phyloP scores from a whole-genome alignment of 2,797 vertebrate species.

The Moxostoma hubbsi region DNA sequence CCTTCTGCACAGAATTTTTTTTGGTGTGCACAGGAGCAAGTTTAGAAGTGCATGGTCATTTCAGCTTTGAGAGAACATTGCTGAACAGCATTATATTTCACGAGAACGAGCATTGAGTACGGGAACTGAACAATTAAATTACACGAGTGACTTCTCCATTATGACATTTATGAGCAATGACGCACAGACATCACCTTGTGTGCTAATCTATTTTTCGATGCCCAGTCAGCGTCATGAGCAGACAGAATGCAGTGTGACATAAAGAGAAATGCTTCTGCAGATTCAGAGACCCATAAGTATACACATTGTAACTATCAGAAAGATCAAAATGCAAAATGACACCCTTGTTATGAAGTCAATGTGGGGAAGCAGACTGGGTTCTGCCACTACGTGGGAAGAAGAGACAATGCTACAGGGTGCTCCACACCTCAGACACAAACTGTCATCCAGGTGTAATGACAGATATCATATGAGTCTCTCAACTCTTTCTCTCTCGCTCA shows the following conservation, averaged over 20 bases:
- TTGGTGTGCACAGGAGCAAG: no score
- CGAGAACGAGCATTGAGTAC: neutral
- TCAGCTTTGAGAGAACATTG: neutral
- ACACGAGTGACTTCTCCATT: conserved; percentile 11
- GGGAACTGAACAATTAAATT: conserved; percentile 22
- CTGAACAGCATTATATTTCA: conserved; percentile 20
- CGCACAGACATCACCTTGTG: conserved; percentile 20
- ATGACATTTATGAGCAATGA: conserved; percentile 6
- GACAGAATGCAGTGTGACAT: conserved; percentile 22
- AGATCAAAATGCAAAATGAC: conserved; percentile 10
- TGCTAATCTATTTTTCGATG: conserved; percentile 34
- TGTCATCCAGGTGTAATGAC: conserved; percentile 49
- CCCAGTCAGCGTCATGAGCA: neutral
- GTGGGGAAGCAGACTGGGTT: conserved; percentile 28
- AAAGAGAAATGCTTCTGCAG: conserved; percentile 30
- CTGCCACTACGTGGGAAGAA: conserved; percentile 37
- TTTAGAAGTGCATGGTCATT: no score
- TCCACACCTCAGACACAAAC: conserved; percentile 41
- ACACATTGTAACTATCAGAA: conserved; percentile 31
- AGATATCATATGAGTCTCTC: conserved; percentile 44
- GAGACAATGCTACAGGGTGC: conserved; percentile 28
- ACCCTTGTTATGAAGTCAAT: conserved; percentile 15
- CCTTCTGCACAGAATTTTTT: no score
- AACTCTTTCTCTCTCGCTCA: conserved; percentile 19
- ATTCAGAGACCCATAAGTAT: conserved; percentile 16